Conservation (phyloP, 2,888 invertebrate genomes). For the Melolontha melolontha region DNA sequence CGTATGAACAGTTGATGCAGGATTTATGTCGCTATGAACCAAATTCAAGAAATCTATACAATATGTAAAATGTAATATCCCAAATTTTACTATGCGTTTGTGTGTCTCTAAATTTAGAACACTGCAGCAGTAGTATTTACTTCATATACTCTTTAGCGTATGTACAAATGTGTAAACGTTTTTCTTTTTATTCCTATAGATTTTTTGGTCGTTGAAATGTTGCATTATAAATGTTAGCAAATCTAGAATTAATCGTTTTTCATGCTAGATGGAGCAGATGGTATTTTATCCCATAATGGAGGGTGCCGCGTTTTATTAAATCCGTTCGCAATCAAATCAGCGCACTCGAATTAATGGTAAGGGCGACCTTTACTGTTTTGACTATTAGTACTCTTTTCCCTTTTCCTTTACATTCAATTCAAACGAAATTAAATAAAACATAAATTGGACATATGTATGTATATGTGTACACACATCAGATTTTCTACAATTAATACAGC, state of each 20-base stretch:
- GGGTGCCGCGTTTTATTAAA: conserved; percentile 18
- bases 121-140: too few relatives aligned
- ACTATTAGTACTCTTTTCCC: conserved; percentile 5
- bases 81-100: too few relatives aligned
- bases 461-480: background rate
- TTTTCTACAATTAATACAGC: background rate
- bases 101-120: too few relatives aligned
- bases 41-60: too few relatives aligned
- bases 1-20: too few relatives aligned
- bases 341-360: conserved; percentile 16
- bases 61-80: too few relatives aligned
- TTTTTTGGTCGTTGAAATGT: background rate
- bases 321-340: conserved; percentile 31
- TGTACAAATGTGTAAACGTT: too few relatives aligned
- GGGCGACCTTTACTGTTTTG: conserved; percentile 10
- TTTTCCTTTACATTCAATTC: background rate
- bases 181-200: too few relatives aligned
- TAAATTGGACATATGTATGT: conserved; percentile 9
- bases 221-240: background rate
- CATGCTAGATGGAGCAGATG: conserved; percentile 9
- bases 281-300: background rate
- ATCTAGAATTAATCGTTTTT: conserved; percentile 16
- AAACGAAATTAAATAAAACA: conserved; percentile 7
- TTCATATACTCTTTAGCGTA: too few relatives aligned
- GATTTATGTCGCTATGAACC: too few relatives aligned